Percentiles rank a stretch among this genome's conserved stretches.
These are phyloP conservation scores for Falco novaeseelandiae DNA, from an alignment of 2,797 vertebrate genomes.

Conservation along the genomic window DNA sequence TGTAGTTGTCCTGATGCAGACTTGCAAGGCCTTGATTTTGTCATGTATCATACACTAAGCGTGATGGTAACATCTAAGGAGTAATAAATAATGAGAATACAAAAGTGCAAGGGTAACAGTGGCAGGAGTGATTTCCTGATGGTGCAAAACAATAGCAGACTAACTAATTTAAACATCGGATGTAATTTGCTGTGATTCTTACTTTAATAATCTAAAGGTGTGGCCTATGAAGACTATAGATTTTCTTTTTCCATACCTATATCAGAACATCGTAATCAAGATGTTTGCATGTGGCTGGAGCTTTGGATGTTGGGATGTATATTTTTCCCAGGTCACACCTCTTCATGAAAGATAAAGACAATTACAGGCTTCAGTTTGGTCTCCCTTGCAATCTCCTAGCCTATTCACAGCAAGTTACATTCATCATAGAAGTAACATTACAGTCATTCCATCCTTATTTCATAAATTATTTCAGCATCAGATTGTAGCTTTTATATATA, in stretches of 20 bases:
- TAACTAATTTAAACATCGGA: not conserved
- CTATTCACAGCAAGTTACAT: constrained; percentile 39
- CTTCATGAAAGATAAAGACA: constrained; percentile 40
- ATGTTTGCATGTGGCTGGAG: not conserved
- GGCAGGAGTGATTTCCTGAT: not conserved
- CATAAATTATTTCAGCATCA: constrained; percentile 60
- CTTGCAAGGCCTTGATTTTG: not conserved
- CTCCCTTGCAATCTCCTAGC: not conserved
- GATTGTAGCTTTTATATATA: constrained; percentile 66
- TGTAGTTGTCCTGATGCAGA: not conserved
- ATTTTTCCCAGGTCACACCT: constrained; percentile 40
- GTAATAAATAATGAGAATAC: not conserved
- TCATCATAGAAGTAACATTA: constrained; percentile 50
- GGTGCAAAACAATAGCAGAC: not conserved
- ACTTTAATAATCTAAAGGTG: not conserved
- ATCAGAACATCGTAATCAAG: not conserved
- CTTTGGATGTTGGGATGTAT: not conserved
- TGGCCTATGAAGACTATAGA: not conserved
- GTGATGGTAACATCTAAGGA: not conserved
- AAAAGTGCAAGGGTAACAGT: not conserved
- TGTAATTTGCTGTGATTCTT: not conserved
- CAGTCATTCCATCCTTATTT: constrained; percentile 43
- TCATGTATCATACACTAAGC: not conserved
- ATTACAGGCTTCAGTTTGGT: constrained; percentile 27
- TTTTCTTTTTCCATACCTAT: not conserved